These are phyloP conservation scores for Timandra comae DNA, from an alignment of 2,888 invertebrate genomes.

Conservation along the genomic window DNA sequence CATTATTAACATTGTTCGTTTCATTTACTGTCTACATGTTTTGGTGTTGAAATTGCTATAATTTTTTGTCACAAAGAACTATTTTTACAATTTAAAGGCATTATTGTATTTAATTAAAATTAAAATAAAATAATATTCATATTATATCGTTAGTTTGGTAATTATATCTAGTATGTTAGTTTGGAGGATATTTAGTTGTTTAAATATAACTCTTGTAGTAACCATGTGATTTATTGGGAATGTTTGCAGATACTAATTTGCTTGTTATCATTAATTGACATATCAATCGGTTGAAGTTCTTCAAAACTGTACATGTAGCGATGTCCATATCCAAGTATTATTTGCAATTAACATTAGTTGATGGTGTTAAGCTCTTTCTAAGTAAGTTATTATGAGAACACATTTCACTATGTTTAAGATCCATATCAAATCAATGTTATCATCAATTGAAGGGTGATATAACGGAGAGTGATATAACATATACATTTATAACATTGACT, in stretches of 20 bases:
- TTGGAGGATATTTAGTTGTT: constrained; percentile 66
- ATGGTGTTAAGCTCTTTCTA: too few species aligned
- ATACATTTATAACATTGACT: too few species aligned
- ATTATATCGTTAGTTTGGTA: constrained; percentile 66
- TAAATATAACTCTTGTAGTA: constrained; percentile 64
- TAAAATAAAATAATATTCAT: constrained; percentile 48
- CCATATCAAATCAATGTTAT: too few species aligned
- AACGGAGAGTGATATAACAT: too few species aligned
- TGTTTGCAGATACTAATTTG: constrained; percentile 46
- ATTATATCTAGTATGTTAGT: constrained; percentile 64
- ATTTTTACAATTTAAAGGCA: constrained; percentile 67
- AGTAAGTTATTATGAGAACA: too few species aligned
- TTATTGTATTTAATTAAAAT: constrained; percentile 42
- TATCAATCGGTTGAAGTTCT: constrained; percentile 41
- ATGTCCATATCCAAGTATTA: neutral
- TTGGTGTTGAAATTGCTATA: constrained; percentile 47
- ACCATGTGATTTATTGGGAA: constrained; percentile 46
- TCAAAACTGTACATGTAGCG: too few species aligned
- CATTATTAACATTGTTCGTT: constrained; percentile 47
- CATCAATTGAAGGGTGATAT: too few species aligned
- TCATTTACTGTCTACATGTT: constrained; percentile 8
- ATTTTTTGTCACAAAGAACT: constrained; percentile 58
- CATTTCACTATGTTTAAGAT: too few species aligned
- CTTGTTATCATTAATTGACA: constrained; percentile 39
- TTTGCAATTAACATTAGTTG: too few species aligned